A percentile compares a stretch with the other conserved stretches of the same genome.
phyloP scores from a whole-genome alignment of 2,113 vertebrate species.

The Chlorodrepanis virens region DNA sequence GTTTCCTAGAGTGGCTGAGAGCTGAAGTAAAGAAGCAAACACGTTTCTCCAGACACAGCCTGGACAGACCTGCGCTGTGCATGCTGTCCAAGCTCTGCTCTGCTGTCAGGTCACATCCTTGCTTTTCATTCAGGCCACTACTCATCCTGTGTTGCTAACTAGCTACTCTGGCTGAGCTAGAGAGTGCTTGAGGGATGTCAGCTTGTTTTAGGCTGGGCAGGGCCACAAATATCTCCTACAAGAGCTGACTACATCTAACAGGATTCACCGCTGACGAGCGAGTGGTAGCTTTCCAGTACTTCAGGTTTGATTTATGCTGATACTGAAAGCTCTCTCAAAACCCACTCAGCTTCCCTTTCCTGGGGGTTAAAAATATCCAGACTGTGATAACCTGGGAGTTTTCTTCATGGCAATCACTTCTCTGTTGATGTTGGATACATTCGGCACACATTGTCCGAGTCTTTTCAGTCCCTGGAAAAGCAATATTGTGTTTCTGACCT shows the following conservation, averaged over 20 bases:
- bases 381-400: neutral
- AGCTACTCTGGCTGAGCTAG: neutral
- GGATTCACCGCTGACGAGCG: neutral
- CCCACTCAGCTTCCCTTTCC: neutral
- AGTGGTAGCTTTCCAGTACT: neutral
- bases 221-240: neutral
- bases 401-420: neutral
- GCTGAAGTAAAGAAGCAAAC: neutral
- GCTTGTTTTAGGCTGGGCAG: neutral
- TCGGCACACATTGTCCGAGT: rapidly evolving
- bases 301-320: neutral
- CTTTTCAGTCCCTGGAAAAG: neutral
- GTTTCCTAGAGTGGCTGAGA: neutral
- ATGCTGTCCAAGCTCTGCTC: neutral
- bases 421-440: neutral
- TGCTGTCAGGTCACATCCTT: rapidly evolving
- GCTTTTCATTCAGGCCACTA: neutral
- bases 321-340: neutral
- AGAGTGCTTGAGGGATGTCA: neutral
- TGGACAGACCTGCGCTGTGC: neutral
- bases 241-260: neutral
- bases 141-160: rapidly evolving
- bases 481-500: neutral
- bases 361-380: neutral
- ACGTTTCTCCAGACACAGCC: neutral